Base-by-base conservation (phyloP, 2,797 vertebrate genomes). In the Enteromius viviparus region DNA sequence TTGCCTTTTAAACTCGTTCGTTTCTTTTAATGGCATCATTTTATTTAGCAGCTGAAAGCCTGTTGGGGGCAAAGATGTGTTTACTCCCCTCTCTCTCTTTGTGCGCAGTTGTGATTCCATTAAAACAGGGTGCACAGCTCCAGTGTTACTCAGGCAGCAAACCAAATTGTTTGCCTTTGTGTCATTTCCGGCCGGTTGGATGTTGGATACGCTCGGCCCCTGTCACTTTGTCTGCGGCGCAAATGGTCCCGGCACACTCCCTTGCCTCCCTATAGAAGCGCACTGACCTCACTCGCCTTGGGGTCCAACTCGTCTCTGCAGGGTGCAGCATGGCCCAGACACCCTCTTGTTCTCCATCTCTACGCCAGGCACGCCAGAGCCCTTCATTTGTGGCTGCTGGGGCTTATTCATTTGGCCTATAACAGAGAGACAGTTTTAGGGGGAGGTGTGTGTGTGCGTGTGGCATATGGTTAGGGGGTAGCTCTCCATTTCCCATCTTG, bases 131-230 rank as follows among this genome's bases (percentile, higher is more conserved):
- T 58, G 53, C 81, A 83, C 71, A 80, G 80, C 80, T 77, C 34
- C 64, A 81, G 58, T 47, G 65, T 19, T 47, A 53, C 75, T 62
- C 53, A 47, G 66, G 85, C 79, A 83, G 85, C 84, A 80, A 76
- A 88, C 88, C 86, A 85, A 85, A 88, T 49, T 78, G n/a, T 78
- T 89, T 89, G 78, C 71, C 89, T 85, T 85, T 87, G 87, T 92
- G 80, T 53, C 51, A 87, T 83, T 90, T 92, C 85, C 87, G 85
- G 84, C 47, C 88, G 65, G 81, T 69, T 62, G 74, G 85, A 47
- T 84, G 83, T 85, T 87, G 85, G 84, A 86, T 86, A 79, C 47
- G 72, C 66, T 79, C 47, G 81, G 86, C 84, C 89, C 74, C 19
- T 76, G 70, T 47, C 37, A 55, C n/a, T 84, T 87, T 84, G 84